Evolutionary conservation across 2,113 vertebrate species (phyloP).

Genomic region (Otocyon megalotis): DNA sequence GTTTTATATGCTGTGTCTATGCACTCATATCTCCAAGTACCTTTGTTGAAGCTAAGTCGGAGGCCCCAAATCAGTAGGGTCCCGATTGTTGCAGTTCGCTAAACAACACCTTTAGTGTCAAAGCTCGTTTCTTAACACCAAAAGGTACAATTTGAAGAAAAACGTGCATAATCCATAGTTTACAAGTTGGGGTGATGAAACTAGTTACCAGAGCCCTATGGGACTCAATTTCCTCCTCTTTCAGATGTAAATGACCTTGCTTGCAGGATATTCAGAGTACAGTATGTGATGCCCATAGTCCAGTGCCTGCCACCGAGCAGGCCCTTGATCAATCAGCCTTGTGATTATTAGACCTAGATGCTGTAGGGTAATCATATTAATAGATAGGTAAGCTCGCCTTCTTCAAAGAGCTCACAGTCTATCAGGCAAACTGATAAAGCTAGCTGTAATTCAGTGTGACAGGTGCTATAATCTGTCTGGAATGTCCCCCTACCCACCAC

Average conservation of each 20-base stretch:
- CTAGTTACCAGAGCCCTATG: background rate
- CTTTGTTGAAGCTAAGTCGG: background rate
- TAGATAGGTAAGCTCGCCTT: slow-evolving; percentile 26
- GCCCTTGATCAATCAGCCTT: slow-evolving; percentile 3
- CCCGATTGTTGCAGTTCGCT: background rate
- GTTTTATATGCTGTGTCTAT: background rate
- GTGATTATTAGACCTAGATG: background rate
- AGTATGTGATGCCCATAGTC: background rate
- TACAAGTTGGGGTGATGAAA: background rate
- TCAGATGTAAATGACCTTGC: background rate
- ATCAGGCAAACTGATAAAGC: slow-evolving; percentile 43
- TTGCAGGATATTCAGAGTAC: background rate
- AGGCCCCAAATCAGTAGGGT: background rate
- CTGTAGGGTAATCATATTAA: slow-evolving; percentile 39
- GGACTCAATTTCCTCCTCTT: background rate
- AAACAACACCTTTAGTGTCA: background rate
- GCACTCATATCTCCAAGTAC: background rate
- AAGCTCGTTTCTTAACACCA: background rate
- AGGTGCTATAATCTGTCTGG: slow-evolving; percentile 75
- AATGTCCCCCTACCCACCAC: slow-evolving; percentile 54
- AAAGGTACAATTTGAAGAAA: background rate
- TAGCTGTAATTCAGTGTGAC: slow-evolving; percentile 72
- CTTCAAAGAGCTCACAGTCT: slow-evolving; percentile 58
- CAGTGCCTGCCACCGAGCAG: background rate
- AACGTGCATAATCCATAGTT: background rate